phyloP scores from a whole-genome alignment of 2,797 vertebrate genomes.

The Jordanella pulchra region DNA sequence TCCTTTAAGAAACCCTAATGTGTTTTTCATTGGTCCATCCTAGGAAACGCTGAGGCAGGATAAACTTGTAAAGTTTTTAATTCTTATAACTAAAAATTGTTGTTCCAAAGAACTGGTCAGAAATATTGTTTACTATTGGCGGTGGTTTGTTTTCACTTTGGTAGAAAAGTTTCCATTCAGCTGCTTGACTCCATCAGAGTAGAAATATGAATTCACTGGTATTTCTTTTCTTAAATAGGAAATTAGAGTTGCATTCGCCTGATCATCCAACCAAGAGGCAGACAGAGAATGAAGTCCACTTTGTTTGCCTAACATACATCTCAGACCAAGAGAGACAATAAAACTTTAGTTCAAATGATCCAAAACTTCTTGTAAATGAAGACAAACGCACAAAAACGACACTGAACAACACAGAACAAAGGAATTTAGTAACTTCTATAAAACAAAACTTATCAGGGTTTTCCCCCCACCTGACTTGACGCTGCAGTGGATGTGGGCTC shows the following conservation, averaged over 20 bases:
- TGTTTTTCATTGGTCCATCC: too few species aligned
- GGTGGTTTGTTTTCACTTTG: too few species aligned
- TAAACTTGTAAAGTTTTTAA: too few species aligned
- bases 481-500: conserved; percentile 96
- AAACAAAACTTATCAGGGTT: fast-evolving
- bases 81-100: neutral
- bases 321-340: neutral
- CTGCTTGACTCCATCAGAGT: neutral
- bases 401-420: neutral
- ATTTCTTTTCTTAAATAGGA: neutral
- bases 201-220: neutral
- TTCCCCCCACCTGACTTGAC: conserved; percentile 91
- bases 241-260: neutral
- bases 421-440: neutral
- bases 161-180: neutral
- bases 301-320: too few species aligned
- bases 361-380: too few species aligned
- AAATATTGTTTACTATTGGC: neutral
- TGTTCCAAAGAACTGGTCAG: too few species aligned
- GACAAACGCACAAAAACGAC: neutral
- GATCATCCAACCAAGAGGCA: neutral
- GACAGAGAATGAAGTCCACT: too few species aligned
- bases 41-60: too few species aligned
- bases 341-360: too few species aligned
- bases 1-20: too few species aligned